phyloP scores from a whole-genome alignment of 2,888 invertebrate genomes.

The Odontocolon sp. region DNA sequence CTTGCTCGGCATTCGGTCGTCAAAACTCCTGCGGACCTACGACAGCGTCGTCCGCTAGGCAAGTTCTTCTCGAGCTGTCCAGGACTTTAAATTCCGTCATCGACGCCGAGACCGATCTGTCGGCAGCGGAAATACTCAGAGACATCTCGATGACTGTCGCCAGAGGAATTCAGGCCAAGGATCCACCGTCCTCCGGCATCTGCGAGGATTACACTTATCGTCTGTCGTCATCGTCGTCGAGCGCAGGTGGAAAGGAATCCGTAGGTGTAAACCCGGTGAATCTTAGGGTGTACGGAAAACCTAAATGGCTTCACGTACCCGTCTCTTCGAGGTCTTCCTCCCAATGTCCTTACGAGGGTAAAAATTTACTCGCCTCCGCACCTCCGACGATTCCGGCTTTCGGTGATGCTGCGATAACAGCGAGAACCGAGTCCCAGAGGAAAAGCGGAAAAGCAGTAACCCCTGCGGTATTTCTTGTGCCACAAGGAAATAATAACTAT shows the following conservation, averaged over 20 bases:
- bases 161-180: conserved; percentile 61
- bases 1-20: conserved; percentile 62
- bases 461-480: conserved; percentile 60
- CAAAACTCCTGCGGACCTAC: conserved; percentile 33
- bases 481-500: conserved; percentile 49
- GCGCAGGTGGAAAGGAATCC: conserved; percentile 60
- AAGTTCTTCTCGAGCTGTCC: conserved; percentile 73
- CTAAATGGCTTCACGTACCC: conserved; percentile 54
- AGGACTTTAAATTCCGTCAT: conserved; percentile 74
- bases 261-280: conserved; percentile 71
- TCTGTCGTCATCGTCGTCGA: conserved; percentile 62
- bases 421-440: background rate
- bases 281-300: conserved; percentile 68
- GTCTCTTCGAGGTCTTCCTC: conserved; percentile 60
- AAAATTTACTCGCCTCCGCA: conserved; percentile 41
- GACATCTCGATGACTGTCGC: conserved; percentile 73
- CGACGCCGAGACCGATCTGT: conserved; percentile 69
- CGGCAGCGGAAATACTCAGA: conserved; percentile 72
- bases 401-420: conserved; percentile 7
- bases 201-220: conserved; percentile 62
- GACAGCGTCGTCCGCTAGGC: conserved; percentile 64
- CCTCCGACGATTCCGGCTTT: conserved; percentile 42
- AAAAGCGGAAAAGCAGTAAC: conserved; percentile 14
- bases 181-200: conserved; percentile 33
- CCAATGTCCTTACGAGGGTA: conserved; percentile 63